Evolutionary conservation across 2,888 invertebrate genomes (phyloP).

Genomic region (Capitulum mitella): DNA sequence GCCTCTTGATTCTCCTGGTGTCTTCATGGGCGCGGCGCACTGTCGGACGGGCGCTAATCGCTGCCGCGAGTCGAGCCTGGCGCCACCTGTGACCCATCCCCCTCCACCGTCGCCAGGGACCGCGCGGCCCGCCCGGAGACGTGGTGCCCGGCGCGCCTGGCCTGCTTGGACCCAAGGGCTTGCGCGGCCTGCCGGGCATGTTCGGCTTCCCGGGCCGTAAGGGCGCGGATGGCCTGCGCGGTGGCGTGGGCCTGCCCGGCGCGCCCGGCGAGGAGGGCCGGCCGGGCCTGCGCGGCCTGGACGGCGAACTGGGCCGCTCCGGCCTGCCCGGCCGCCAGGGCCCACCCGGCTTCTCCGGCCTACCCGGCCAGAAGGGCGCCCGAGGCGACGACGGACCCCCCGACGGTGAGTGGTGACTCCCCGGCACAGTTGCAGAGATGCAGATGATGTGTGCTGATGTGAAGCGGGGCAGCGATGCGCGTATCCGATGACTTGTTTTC

Average conservation of each 20-base stretch:
- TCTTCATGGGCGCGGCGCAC: too few species aligned
- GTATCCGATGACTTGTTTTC: too few species aligned
- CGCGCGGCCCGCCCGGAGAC: not conserved
- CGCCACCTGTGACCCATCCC: too few species aligned
- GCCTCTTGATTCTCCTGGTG: too few species aligned
- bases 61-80: too few species aligned
- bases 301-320: not conserved
- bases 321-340: not conserved
- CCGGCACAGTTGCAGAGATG: too few species aligned
- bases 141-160: constrained; percentile 36
- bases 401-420: not conserved
- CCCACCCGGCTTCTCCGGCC: constrained; percentile 41
- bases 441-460: too few species aligned
- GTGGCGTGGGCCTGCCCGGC: not conserved
- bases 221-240: constrained; percentile 2
- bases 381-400: constrained; percentile 32
- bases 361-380: constrained; percentile 43
- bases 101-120: not conserved
- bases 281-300: not conserved
- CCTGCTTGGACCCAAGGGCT: constrained; percentile 34
- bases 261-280: not conserved
- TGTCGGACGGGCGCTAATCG: too few species aligned
- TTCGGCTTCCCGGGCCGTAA: not conserved
- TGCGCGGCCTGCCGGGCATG: constrained; percentile 31
- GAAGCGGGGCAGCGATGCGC: too few species aligned